Evolutionary conservation across 2,113 vertebrate genomes (phyloP).

Genomic region (Larimichthys crocea): DNA sequence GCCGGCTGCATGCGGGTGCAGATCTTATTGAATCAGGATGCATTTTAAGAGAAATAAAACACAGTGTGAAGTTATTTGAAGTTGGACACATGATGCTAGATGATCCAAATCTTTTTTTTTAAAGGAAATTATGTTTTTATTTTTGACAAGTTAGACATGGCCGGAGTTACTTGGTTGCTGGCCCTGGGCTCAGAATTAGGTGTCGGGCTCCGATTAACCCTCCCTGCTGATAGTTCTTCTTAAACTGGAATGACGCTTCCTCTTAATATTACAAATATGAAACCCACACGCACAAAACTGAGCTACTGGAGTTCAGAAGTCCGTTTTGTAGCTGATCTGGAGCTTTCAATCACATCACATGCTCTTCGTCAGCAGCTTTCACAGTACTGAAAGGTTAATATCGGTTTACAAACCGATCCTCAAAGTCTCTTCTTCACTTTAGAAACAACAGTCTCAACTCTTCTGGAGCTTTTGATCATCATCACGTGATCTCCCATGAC

Average conservation of each 20-base stretch:
- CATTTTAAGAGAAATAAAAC: neutral
- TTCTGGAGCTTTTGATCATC: neutral
- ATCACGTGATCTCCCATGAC: neutral
- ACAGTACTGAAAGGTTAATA: too few species aligned
- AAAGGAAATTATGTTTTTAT: neutral
- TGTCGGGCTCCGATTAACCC: neutral
- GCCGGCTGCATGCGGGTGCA: neutral
- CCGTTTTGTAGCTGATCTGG: too few species aligned
- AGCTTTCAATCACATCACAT: too few species aligned
- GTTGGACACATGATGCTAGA: neutral
- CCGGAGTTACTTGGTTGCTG: too few species aligned
- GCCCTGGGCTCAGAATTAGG: neutral
- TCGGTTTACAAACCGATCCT: too few species aligned
- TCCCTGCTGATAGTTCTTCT: neutral
- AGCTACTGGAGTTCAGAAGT: neutral
- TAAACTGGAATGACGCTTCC: neutral
- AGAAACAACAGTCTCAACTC: too few species aligned
- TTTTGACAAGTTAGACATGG: neutral
- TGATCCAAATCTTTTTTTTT: neutral
- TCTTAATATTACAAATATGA: too few species aligned
- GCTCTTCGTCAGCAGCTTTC: neutral
- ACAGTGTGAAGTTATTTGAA: neutral
- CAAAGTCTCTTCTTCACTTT: too few species aligned
- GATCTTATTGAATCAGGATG: neutral
- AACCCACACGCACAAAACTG: neutral